Base-by-base conservation (phyloP, 2,113 vertebrate species). In the Circaetus gallicus region DNA sequence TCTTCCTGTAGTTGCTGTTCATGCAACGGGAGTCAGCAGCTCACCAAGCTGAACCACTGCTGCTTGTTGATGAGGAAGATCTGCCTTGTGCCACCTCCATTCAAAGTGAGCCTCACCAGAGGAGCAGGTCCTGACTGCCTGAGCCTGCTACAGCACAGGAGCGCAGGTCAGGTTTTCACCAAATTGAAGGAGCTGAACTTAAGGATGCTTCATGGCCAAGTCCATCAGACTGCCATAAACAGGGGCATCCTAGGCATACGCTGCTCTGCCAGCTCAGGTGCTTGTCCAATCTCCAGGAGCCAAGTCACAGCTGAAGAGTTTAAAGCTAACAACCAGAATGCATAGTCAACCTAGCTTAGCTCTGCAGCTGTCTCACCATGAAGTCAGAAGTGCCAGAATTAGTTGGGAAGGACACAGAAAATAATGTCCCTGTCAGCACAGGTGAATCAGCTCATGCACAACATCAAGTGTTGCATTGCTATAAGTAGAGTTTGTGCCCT, bases 131-230 rank as follows among this genome's bases (percentile, higher is more conserved):
- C 20, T 15, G 53, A 13, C 74, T 21, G 69, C 76, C 42, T 5
- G 2, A 13, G 45, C 59, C 38, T 13, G 34, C 53, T 5, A 7
- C 32, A 16, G 50, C 81, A 18, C 55, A 20, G 70, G 12, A 17
- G 14, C 1, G 1, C 45, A 36, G 36, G 13, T 15, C 65, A 18
- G 10, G 11, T 14, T 4, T 32, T 32, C n/a, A 17, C 34, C 31
- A 1, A 31, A 47, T 25, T 20, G 28, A 38, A 47, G 25, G 25
- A 40, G 11, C 22, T 2, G 1, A 16, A 12, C 9, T 12, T 4
- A 0, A 3, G 22, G 20, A 4, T 2, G 0, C 0, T 1, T 8
- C 38, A 3, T 10, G 15, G 26, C 52, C 0, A 0, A 15, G 11
- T 20, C 47, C 50, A 3, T 14, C n/a, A 45, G 24, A 7, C n/a